Evolutionary conservation across 2,888 invertebrate genomes (phyloP).

Genomic region (Agrochola litura): DNA sequence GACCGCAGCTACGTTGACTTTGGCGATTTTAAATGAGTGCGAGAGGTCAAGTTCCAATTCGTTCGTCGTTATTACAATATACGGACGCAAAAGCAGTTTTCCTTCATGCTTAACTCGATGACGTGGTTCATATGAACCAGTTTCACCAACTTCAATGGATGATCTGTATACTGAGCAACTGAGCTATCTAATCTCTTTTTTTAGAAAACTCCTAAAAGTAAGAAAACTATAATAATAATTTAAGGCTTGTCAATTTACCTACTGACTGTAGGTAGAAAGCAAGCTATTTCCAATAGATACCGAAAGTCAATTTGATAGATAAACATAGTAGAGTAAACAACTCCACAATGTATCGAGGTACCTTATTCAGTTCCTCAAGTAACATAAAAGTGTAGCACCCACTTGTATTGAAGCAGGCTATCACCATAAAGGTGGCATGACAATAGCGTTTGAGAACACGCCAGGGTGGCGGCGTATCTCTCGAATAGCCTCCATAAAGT

Average conservation of each 20-base stretch:
- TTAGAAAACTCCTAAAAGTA: too few relatives aligned
- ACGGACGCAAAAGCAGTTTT: neutral
- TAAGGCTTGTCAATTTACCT: neutral
- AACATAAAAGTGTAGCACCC: constrained; percentile 59
- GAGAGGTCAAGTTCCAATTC: neutral
- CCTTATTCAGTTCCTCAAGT: constrained; percentile 48
- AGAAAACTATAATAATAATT: neutral
- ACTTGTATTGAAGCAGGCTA: constrained; percentile 71
- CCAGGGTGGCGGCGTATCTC: constrained; percentile 83
- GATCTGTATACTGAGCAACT: neutral
- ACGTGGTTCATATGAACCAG: neutral
- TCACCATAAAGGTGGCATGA: constrained; percentile 84
- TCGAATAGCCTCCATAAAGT: constrained; percentile 85
- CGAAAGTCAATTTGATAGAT: neutral
- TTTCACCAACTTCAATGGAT: neutral
- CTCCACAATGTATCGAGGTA: constrained; percentile 23
- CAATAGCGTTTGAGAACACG: constrained; percentile 83
- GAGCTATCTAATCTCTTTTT: neutral
- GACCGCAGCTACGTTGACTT: constrained; percentile 19
- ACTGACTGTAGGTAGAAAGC: neutral
- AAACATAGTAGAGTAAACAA: constrained; percentile 13
- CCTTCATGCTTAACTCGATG: neutral
- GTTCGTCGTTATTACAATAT: neutral
- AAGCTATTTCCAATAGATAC: neutral
- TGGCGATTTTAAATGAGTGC: neutral